These are phyloP conservation scores for Phyllopteryx taeniolatus DNA, from an alignment of 2,113 vertebrate species.

Conservation along the genomic window DNA sequence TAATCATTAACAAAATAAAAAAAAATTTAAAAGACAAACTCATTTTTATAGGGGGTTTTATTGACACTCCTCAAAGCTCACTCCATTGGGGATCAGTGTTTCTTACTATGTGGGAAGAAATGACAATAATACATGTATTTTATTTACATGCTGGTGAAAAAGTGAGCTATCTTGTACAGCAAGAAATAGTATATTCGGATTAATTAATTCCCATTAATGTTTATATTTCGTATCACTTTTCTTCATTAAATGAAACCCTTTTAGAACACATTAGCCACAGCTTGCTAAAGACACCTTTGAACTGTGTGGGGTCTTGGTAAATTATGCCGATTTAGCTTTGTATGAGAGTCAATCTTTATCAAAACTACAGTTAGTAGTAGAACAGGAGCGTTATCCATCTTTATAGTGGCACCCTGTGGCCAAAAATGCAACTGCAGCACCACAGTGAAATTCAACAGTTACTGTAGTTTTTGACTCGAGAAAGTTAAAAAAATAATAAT, in stretches of 20 bases:
- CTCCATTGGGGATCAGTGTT: neutral
- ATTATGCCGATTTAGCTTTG: neutral
- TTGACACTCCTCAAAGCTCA: neutral
- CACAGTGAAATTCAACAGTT: neutral
- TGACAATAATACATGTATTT: neutral
- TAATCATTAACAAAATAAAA: neutral
- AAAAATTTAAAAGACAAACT: neutral
- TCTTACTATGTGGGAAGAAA: neutral
- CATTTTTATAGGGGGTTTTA: neutral
- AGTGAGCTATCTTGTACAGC: too few species aligned
- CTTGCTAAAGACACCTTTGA: neutral
- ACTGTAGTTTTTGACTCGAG: neutral
- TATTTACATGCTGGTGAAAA: neutral
- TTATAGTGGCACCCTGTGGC: conserved; percentile 62
- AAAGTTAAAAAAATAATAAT: neutral
- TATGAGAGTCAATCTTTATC: neutral
- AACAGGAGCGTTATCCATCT: conserved; percentile 18
- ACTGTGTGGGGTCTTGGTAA: neutral
- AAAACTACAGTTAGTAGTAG: neutral
- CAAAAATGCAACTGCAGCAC: conserved; percentile 54
- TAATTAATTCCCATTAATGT: too few species aligned
- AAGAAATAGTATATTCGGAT: too few species aligned
- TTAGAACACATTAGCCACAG: neutral
- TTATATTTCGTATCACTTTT: too few species aligned
- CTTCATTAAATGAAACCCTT: neutral